Evolutionary conservation across 2,113 vertebrate species (phyloP).

Genomic region (Centropus unirufus): DNA sequence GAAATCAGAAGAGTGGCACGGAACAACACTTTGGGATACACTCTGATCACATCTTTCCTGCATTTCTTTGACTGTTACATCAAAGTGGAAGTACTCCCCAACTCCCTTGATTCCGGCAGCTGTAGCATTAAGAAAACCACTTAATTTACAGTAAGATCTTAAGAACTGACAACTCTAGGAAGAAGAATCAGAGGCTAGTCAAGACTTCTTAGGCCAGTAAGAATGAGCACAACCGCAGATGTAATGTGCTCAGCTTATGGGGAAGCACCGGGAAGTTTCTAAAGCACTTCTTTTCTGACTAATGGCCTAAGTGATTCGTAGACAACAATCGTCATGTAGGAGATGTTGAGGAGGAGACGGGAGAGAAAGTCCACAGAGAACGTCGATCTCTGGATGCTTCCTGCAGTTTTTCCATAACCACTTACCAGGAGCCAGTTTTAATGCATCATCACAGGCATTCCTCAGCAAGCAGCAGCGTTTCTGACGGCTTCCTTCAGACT

Average conservation of each 20-base stretch:
- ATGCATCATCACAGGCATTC: not conserved
- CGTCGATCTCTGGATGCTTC: not conserved
- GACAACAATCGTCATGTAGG: not conserved
- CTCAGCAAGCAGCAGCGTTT: not conserved
- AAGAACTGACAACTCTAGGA: not conserved
- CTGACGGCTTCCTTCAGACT: conserved; percentile 34
- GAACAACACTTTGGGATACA: not conserved
- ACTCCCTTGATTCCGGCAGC: not conserved
- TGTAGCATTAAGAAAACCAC: not conserved
- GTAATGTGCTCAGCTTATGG: not conserved
- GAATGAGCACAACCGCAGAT: not conserved
- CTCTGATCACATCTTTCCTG: not conserved
- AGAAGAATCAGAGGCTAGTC: not conserved
- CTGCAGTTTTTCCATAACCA: not conserved
- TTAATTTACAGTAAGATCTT: not conserved
- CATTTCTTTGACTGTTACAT: not conserved
- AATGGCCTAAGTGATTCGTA: not conserved
- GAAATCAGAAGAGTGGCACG: not conserved
- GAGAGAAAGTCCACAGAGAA: not conserved
- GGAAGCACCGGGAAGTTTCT: not conserved
- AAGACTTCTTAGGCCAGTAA: not conserved
- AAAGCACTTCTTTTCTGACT: not conserved
- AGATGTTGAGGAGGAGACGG: not conserved
- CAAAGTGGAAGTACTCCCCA: not conserved
- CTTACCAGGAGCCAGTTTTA: not conserved